phyloP scores from a whole-genome alignment of 1,140 invertebrate genomes.

The Capitella teleta region DNA sequence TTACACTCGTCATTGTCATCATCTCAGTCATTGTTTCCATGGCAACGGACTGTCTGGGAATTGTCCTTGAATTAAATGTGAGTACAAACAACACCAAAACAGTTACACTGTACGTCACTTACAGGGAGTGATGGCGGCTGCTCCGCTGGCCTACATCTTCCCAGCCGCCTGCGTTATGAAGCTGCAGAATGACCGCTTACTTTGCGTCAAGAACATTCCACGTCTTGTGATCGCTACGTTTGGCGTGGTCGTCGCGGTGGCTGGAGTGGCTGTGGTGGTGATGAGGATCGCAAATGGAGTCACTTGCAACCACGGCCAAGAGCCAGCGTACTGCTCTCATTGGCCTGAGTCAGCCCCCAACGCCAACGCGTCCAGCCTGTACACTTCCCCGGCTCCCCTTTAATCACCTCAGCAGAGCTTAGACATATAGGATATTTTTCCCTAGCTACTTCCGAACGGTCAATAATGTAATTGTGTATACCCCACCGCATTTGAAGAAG shows the following conservation, averaged over 20 bases:
- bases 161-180: conserved; percentile 69
- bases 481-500: too few species aligned
- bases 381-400: too few species aligned
- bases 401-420: too few species aligned
- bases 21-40: conserved; percentile 66
- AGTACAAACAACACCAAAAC: conserved; percentile 23
- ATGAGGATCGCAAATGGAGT: conserved; percentile 34
- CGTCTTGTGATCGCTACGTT: conserved; percentile 59
- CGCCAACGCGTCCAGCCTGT: too few species aligned
- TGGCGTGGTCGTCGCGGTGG: conserved; percentile 57
- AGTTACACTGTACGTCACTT: conserved; percentile 6
- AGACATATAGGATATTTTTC: too few species aligned
- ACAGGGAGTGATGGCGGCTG: conserved; percentile 70
- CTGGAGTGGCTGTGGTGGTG: conserved; percentile 47
- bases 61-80: conserved; percentile 76
- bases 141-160: conserved; percentile 72
- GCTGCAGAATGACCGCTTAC: conserved; percentile 58
- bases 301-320: conserved; percentile 53
- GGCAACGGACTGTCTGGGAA: conserved; percentile 72
- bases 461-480: too few species aligned
- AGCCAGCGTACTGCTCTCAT: conserved; percentile 57
- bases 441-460: too few species aligned
- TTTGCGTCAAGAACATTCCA: conserved; percentile 60
- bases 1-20: conserved; percentile 61
- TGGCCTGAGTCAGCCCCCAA: too few species aligned